Base-by-base conservation (phyloP, 1,140 invertebrate genomes). In the Himalopsyche phryganea region DNA sequence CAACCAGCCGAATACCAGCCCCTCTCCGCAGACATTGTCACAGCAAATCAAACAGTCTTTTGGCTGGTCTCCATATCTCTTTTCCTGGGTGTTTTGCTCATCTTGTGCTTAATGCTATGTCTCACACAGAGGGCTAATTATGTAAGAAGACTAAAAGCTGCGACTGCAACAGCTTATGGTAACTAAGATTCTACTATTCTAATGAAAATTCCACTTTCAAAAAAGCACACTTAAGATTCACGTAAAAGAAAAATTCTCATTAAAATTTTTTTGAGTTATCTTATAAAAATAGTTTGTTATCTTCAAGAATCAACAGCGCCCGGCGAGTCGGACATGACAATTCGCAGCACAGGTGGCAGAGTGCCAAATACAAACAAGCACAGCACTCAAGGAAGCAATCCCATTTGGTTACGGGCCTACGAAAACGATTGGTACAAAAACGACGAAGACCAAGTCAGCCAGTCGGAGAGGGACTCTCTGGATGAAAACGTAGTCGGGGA, bases 331-430 rank as follows among this genome's bases (percentile, higher is more conserved):
- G 86, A 89, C 67, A 84, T 90, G 69, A 81, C 80, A 46, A 85
- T 88, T 14, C 76, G 85, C 54, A 84, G 80, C 65, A 80, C 83
- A 11, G 82, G 84, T 40, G 85, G 85, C 28, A 77, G 88, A 62
- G 91, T 96, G 3, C 94, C 94, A 1, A 96, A 96, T 68, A 96
- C 94, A 1, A 96, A 96, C 72, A 92, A 93, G 69, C 93, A 96
- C 70, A 94, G 91, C 66, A 85, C 90, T 4, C 92, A 95, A 74
- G 94, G 93, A 28, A 94, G 91, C 6, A 96, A 96, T 80, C 93
- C 94, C 0, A 95, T 96, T 65, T 96, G 93, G 93, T 84, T 96
- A 73, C 90, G 92, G 66, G 90, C 91, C 6, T 95, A 94, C 68
- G 91, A 94, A 73, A 95, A 95, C 71, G 91, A 93, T 69, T 96